Evolutionary conservation across 1,140 invertebrate genomes (phyloP).

Genomic region (Cyclina sinensis): DNA sequence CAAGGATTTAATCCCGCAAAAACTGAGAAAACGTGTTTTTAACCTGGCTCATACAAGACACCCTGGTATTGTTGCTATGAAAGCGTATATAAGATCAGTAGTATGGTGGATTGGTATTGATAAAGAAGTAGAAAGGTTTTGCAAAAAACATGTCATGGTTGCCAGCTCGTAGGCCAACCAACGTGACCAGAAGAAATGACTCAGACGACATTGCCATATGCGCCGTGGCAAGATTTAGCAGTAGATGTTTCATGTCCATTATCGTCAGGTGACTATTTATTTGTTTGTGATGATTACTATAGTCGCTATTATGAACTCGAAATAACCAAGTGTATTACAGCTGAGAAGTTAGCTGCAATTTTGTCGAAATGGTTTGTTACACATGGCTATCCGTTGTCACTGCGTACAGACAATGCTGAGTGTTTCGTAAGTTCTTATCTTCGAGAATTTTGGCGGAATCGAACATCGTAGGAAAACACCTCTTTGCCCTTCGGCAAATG

Average conservation of each 20-base stretch:
- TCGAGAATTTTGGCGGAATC: background rate
- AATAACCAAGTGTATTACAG: conserved; percentile 1
- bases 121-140: conserved; percentile 70
- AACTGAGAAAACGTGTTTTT: conserved; percentile 41
- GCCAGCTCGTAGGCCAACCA: conserved; percentile 64
- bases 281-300: conserved; percentile 46
- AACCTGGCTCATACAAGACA: conserved; percentile 69
- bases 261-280: conserved; percentile 24
- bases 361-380: background rate
- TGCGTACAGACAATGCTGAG: background rate
- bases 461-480: background rate
- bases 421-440: background rate
- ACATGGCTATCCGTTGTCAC: background rate
- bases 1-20: conserved; percentile 54
- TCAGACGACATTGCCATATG: conserved; percentile 40
- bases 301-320: conserved; percentile 5
- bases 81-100: conserved; percentile 67
- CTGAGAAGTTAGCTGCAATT: background rate
- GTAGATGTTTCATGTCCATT: conserved; percentile 20
- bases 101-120: conserved; percentile 75
- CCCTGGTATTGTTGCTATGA: conserved; percentile 69
- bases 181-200: conserved; percentile 66
- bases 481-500: background rate
- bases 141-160: conserved; percentile 68
- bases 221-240: conserved; percentile 36